These are phyloP conservation scores for Jacana jacana DNA, from an alignment of 2,113 vertebrate genomes.

Conservation along the genomic window DNA sequence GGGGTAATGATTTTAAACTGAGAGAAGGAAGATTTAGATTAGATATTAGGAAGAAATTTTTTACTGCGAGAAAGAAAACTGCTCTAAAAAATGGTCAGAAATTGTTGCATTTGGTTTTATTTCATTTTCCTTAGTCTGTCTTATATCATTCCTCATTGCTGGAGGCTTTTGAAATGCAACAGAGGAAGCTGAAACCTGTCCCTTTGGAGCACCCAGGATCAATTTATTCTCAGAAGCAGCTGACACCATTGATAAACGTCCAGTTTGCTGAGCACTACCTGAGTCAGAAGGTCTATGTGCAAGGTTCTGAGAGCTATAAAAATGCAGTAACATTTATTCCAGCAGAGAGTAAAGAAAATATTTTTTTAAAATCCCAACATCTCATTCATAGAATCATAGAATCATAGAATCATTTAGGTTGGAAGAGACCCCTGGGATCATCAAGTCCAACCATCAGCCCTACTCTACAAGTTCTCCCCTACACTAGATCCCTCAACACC, in stretches of 20 bases:
- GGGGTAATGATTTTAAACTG: too few relatives aligned
- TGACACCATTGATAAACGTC: slow-evolving; percentile 51
- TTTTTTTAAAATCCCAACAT: not conserved
- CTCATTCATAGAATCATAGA: too few relatives aligned
- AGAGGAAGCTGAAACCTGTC: slow-evolving; percentile 46
- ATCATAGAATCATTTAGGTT: too few relatives aligned
- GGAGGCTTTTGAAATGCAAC: slow-evolving; percentile 70
- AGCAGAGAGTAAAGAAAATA: slow-evolving; percentile 39
- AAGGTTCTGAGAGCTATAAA: slow-evolving; percentile 40
- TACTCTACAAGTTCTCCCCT: too few relatives aligned
- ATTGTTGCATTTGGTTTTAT: not conserved
- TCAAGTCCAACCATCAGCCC: too few relatives aligned
- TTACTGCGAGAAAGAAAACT: not conserved
- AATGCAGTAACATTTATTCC: slow-evolving; percentile 47
- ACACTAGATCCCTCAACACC: too few relatives aligned
- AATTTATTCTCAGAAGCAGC: slow-evolving; percentile 59
- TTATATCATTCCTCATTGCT: not conserved
- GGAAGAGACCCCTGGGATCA: too few relatives aligned
- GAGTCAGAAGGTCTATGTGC: slow-evolving; percentile 23
- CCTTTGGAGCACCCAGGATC: slow-evolving; percentile 60
- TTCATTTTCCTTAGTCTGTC: not conserved
- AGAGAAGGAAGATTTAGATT: too few relatives aligned
- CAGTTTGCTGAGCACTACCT: slow-evolving; percentile 64
- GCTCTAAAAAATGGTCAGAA: not conserved
- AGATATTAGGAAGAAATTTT: too few relatives aligned